Base-by-base conservation (phyloP, 2,113 vertebrate genomes). In the Phyllostomus hastatus region DNA sequence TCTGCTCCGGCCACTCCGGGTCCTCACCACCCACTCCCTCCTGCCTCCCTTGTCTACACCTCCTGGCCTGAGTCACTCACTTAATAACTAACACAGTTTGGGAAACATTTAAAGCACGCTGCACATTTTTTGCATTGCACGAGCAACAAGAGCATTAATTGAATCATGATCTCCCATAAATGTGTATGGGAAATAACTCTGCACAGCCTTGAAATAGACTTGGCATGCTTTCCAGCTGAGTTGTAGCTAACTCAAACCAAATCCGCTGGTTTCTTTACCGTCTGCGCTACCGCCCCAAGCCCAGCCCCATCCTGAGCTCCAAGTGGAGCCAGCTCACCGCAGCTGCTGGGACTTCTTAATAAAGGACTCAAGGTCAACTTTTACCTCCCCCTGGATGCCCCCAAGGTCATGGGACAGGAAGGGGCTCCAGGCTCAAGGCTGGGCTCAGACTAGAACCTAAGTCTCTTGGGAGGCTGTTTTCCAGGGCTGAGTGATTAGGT, bases 121-220 rank as follows among this genome's bases (percentile, higher is more conserved):
- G 85, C 76, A 69, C 15, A 43, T 82, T 97, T 85, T 96, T 97
- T 90, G 48, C 91, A 97, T 96, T 93, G 96, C 97, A 94, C 46
- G 87, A 97, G 93, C 96, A 82, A 87, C 81, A 90, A 94, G 96
- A 96, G 95, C 79, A 94, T 91, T 95, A 96, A 97, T 96, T 95
- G 97, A 97, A 95, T 97, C 97, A 93, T 69, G 96, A 87, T 96
- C 97, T 90, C 86, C 95, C 41, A 35, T 4, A 4, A 46, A 94
- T 28, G 92, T 48, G 0, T 48, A 72, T 46, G 96, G 95, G 96
- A 97, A 97, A 38, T 46, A 72, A 70, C 94, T 96, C 88, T 4
- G 9, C 87, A 84, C n/a, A 35, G 94, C 11, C 92, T 94, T 43
- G 38, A 88, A 33, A 95, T 76, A 80, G 90, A 54, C 73, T 78